phyloP scores from a whole-genome alignment of 2,797 vertebrate species.

The Chrysocyon brachyurus region DNA sequence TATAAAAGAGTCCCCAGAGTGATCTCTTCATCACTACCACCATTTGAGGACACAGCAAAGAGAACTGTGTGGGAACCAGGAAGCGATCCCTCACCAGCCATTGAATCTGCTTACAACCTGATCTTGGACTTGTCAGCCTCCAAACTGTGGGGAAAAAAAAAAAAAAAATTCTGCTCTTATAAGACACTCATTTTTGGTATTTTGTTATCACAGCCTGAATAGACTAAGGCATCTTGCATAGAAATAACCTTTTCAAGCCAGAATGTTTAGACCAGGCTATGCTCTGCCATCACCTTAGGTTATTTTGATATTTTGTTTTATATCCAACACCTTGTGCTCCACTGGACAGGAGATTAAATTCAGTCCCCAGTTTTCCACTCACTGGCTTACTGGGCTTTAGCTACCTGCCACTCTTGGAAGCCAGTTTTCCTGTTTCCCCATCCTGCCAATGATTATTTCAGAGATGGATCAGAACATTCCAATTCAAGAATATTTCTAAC shows the following conservation, averaged over 20 bases:
- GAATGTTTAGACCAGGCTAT: neutral
- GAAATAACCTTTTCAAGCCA: neutral
- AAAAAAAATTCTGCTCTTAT: neutral
- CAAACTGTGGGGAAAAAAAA: neutral
- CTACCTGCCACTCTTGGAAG: neutral
- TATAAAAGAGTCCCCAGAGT: neutral
- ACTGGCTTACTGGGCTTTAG: neutral
- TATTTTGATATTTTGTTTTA: neutral
- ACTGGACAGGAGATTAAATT: neutral
- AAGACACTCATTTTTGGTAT: neutral
- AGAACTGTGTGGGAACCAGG: neutral
- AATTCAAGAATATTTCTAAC: neutral
- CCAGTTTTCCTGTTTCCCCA: neutral
- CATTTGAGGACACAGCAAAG: neutral
- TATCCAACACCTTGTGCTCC: neutral
- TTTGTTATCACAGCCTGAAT: neutral
- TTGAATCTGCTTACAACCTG: neutral
- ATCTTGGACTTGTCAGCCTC: neutral
- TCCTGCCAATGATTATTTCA: neutral
- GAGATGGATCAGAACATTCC: neutral
- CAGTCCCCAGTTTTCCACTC: neutral
- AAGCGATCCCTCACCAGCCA: neutral
- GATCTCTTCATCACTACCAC: neutral
- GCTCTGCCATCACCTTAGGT: neutral
- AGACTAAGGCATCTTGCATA: neutral